These are phyloP conservation scores for Philopedon plagiatum DNA, from an alignment of 2,888 invertebrate species.

Conservation along the genomic window DNA sequence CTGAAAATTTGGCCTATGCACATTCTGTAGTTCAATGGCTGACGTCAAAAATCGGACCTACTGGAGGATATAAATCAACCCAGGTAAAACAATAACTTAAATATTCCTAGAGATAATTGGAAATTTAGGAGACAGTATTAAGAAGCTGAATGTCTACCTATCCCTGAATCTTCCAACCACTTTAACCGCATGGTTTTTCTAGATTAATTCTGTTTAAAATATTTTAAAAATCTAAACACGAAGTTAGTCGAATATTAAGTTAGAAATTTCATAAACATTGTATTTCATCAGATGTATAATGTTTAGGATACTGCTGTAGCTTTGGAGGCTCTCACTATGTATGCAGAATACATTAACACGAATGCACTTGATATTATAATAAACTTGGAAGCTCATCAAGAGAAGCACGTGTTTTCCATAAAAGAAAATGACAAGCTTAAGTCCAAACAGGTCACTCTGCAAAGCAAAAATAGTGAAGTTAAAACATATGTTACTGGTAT, in stretches of 20 bases:
- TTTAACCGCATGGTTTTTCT: too few relatives aligned
- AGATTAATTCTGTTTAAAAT: too few relatives aligned
- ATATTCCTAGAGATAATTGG: too few relatives aligned
- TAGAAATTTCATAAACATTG: background rate
- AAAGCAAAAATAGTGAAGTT: conserved; percentile 68
- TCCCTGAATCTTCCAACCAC: too few relatives aligned
- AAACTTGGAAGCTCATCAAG: conserved; percentile 66
- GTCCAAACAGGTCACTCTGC: conserved; percentile 67
- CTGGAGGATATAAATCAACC: conserved; percentile 83
- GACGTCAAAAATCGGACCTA: conserved; percentile 75
- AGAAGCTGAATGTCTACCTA: too few relatives aligned
- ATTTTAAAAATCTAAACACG: too few relatives aligned
- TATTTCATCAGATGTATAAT: too few relatives aligned
- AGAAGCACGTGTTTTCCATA: conserved; percentile 68
- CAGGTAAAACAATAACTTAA: conserved; percentile 76
- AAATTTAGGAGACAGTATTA: too few relatives aligned
- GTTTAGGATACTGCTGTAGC: conserved; percentile 74
- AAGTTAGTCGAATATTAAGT: too few relatives aligned
- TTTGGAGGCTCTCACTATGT: conserved; percentile 74
- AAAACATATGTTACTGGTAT: conserved; percentile 70
- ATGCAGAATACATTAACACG: conserved; percentile 69
- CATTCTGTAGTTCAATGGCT: conserved; percentile 81
- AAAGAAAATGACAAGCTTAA: conserved; percentile 70
- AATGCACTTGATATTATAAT: conserved; percentile 68
- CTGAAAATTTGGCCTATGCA: conserved; percentile 71